Evolutionary conservation across 2,888 invertebrate species (phyloP).

Genomic region (Morpho helenor): DNA sequence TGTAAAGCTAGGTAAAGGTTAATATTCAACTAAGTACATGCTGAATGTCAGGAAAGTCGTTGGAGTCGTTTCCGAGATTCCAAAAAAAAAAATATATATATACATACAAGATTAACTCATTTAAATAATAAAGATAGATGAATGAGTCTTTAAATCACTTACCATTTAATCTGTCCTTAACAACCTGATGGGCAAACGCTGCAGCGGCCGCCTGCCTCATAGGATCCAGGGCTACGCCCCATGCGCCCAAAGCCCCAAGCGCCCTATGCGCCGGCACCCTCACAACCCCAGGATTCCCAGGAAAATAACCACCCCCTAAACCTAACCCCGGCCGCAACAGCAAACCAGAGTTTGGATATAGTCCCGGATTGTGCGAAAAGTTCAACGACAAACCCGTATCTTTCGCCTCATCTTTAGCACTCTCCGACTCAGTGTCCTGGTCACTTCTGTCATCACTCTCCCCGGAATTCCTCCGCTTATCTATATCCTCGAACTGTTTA

Average conservation of each 20-base stretch:
- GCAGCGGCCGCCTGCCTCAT: conserved; percentile 84
- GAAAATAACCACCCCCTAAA: conserved; percentile 74
- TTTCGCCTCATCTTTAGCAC: conserved; percentile 67
- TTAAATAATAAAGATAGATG: too few relatives aligned
- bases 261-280: conserved; percentile 89
- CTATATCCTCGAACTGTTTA: conserved; percentile 85
- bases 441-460: conserved; percentile 75
- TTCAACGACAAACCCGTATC: conserved; percentile 60
- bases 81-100: too few relatives aligned
- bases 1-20: too few relatives aligned
- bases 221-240: conserved; percentile 81
- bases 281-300: conserved; percentile 86
- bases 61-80: too few relatives aligned
- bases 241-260: conserved; percentile 73
- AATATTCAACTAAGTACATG: too few relatives aligned
- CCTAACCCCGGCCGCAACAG: conserved; percentile 67
- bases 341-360: conserved; percentile 62
- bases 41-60: too few relatives aligned
- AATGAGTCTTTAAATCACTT: conserved; percentile 45
- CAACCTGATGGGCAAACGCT: conserved; percentile 89
- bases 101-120: too few relatives aligned
- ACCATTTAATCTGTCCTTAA: conserved; percentile 91
- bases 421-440: conserved; percentile 72
- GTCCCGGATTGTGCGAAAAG: conserved; percentile 63
- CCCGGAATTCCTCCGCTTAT: conserved; percentile 69